A percentile compares a stretch with the other conserved stretches of the same genome.
phyloP scores from a whole-genome alignment of 1,140 invertebrate genomes.

The Brachionus plicatilis region DNA sequence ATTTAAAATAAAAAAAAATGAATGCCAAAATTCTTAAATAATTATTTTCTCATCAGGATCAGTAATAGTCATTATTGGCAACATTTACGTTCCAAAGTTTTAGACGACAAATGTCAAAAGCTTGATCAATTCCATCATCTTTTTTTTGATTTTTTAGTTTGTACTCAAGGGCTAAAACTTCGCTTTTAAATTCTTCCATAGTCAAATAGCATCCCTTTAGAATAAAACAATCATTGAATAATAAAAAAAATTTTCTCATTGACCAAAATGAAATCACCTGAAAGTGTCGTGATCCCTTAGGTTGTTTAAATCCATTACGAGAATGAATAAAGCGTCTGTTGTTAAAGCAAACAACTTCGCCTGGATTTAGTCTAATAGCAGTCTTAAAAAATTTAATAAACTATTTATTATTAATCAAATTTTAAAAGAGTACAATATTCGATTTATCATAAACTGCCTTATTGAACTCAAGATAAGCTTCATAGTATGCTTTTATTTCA shows the following conservation, averaged over 20 bases:
- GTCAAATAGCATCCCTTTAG: conserved; percentile 49
- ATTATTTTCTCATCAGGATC: neutral
- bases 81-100: neutral
- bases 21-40: too few species aligned
- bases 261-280: neutral
- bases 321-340: conserved; percentile 51
- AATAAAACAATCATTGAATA: neutral
- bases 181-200: conserved; percentile 51
- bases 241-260: neutral
- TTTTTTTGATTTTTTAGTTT: neutral
- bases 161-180: conserved; percentile 28
- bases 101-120: neutral
- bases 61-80: neutral
- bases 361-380: conserved; percentile 44
- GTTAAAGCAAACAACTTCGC: conserved; percentile 49
- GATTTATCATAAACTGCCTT: conserved; percentile 44
- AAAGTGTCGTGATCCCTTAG: conserved; percentile 47
- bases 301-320: conserved; percentile 45
- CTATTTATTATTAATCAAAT: neutral
- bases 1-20: too few species aligned
- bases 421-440: conserved; percentile 41
- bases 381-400: conserved; percentile 43
- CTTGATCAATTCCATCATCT: neutral
- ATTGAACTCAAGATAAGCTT: conserved; percentile 48
- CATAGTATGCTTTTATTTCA: conserved; percentile 47